Conservation (phyloP, 1,140 invertebrate genomes). For the Penaeus japonicus region DNA sequence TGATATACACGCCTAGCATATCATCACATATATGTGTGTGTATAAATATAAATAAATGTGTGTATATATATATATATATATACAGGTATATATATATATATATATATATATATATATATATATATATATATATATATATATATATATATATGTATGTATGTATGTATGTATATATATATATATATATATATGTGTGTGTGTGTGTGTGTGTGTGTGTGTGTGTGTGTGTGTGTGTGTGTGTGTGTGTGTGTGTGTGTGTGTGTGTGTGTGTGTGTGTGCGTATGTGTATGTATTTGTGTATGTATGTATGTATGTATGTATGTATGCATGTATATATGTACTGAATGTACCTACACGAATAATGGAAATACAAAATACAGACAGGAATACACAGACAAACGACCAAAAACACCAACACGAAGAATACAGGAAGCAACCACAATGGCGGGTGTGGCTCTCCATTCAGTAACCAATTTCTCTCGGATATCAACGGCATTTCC, state of each 20-base stretch:
- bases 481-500: too few relatives aligned
- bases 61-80: constrained; percentile 20
- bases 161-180: constrained; percentile 14
- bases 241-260: background rate
- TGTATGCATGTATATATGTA: background rate
- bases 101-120: constrained; percentile 20
- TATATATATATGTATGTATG: constrained; percentile 10
- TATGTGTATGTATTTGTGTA: background rate
- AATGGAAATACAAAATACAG: background rate
- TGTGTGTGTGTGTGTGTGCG: background rate
- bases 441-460: too few relatives aligned
- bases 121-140: constrained; percentile 20
- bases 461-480: too few relatives aligned
- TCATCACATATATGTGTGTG: background rate
- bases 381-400: too few relatives aligned
- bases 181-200: background rate
- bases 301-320: background rate
- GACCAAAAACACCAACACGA: too few relatives aligned
- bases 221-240: background rate
- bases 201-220: background rate
- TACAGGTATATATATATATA: constrained; percentile 10
- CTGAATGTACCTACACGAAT: background rate
- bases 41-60: background rate
- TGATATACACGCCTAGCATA: background rate
- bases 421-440: too few relatives aligned